Base-by-base conservation (phyloP, 2,113 vertebrate genomes). In the Leuciscus idus region DNA sequence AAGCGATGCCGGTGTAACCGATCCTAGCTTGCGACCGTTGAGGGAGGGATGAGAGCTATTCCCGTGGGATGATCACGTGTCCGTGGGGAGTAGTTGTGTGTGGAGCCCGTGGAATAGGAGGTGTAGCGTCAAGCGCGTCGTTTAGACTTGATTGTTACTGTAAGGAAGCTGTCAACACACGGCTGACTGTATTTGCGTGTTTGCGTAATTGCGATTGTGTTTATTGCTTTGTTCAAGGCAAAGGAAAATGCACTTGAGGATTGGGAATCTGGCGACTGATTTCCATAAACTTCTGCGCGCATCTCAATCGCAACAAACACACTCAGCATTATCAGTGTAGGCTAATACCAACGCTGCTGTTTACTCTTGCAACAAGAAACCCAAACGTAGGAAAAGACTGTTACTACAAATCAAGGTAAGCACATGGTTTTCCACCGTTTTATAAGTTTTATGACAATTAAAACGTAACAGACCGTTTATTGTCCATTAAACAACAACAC, bases 51-150 rank as follows among this genome's bases (percentile, higher is more conserved):
- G 72, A 87, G 81, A 83, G 79, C 82, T 76, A 78, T 85, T 86
- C 89, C 89, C 86, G 81, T 86, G 85, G 85, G 88, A 84, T 86
- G 75, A 85, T 92, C 91, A 92, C 91, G 90, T 92, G 91, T 73
- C 88, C 91, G 86, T 73, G 43, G 86, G 89, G 87, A 90, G 91
- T 81, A 64, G 64, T 87, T 83, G 86, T 83, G 88, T 88, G 80
- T 48, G 87, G 84, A 84, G 87, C 81, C 46, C 33, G 57, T 68
- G 68, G 74, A 59, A 66, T 66, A 55, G 81, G 82, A 84, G 81
- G 86, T 86, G 85, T 83, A 79, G 26, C 26, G 84, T 84, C 78
- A 62, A 19, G 50, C 26, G 72, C 83, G 52, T 79, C 21, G 68
- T 86, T 72, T 46, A 80, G 68, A 82, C 46, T 76, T 80, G 82